Conservation (phyloP, 2,888 invertebrate species). For the Oligia latruncula region DNA sequence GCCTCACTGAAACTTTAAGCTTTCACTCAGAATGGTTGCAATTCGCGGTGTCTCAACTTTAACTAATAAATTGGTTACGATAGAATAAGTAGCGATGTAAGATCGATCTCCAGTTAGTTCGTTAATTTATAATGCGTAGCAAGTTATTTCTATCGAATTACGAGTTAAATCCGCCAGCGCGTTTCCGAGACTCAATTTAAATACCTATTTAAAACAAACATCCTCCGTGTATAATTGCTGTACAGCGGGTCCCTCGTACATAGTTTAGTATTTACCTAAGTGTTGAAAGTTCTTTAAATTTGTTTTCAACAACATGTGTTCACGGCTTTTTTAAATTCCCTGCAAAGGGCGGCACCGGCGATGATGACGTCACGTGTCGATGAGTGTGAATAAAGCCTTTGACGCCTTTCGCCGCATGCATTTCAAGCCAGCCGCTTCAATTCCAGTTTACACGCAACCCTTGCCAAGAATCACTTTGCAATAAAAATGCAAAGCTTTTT, state of each 20-base stretch:
- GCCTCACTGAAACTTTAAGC: constrained; percentile 90
- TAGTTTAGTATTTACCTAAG: constrained; percentile 30
- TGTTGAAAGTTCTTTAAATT: constrained; percentile 55
- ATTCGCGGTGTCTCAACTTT: constrained; percentile 87
- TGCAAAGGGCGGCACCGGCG: constrained; percentile 63
- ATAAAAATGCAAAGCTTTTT: constrained; percentile 56
- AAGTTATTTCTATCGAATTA: background rate
- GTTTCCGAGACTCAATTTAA: constrained; percentile 3
- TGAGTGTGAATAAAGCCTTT: constrained; percentile 86
- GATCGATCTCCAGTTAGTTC: constrained; percentile 75
- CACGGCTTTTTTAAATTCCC: constrained; percentile 59
- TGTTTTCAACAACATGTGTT: constrained; percentile 66
- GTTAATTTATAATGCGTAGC: constrained; percentile 50
- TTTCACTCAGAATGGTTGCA: constrained; percentile 87
- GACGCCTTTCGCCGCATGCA: constrained; percentile 85
- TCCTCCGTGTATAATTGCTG: constrained; percentile 1
- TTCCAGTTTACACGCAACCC: constrained; percentile 79
- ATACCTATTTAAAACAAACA: background rate
- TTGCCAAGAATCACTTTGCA: constrained; percentile 59
- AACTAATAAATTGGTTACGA: constrained; percentile 86
- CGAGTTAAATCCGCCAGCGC: background rate
- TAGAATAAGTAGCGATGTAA: constrained; percentile 77
- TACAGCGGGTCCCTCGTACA: background rate
- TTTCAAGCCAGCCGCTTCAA: constrained; percentile 83
- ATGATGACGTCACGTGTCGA: constrained; percentile 82